Evolutionary conservation across 2,797 vertebrate genomes (phyloP), one percentile per base, ranked within the genome.

Genomic region (Phrynocephalus vlangalii): DNA sequence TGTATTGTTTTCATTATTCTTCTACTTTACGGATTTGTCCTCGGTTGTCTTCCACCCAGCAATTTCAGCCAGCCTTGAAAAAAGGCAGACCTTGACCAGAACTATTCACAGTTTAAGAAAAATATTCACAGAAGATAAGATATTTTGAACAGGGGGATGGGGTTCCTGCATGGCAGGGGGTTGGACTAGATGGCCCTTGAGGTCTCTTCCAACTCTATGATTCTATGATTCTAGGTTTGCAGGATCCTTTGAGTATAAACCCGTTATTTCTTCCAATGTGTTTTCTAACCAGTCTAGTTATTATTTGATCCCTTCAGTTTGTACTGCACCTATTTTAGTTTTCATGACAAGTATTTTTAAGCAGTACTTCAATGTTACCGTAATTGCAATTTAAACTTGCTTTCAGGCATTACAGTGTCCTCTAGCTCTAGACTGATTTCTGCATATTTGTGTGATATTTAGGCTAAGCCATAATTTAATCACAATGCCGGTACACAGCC

Each of bases 271-370:
- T 83, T 82, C 44, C 0, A 83, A 85, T 91, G 7, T 16, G 18
- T 91, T 78, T 82, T 72, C 48, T 48, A 78, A 38, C 33, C 82
- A 79, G 78, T 80, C 28, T 80, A 79, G 80, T 78, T 90, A 86
- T 0, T 71, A 63, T 26, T 77, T 50, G 44, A 50, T 77, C 22
- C 75, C 75, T 50, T 50, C 33, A 48, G 4, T 77, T 77, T 77
- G 75, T 24, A 48, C 48, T 77, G 8, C 22, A 22, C 44, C 38
- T 50, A 22, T 11, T 77, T 77, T 50, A 3, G 75, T 22, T 77
- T 56, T 22, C 75, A 13, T 20, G 11, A 3, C 22, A 77, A 50
- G 44, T 26, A 50, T 48, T 22, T 20, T 22, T 44, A 77, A 33
- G 73, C 73, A 22, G 38, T 44, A 77, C 8, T 50, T 50, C 44